A percentile compares a stretch with the other conserved stretches of the same genome.
Evolutionary conservation across 2,113 vertebrate species (phyloP).

Genomic region (Myiagra hebetior): DNA sequence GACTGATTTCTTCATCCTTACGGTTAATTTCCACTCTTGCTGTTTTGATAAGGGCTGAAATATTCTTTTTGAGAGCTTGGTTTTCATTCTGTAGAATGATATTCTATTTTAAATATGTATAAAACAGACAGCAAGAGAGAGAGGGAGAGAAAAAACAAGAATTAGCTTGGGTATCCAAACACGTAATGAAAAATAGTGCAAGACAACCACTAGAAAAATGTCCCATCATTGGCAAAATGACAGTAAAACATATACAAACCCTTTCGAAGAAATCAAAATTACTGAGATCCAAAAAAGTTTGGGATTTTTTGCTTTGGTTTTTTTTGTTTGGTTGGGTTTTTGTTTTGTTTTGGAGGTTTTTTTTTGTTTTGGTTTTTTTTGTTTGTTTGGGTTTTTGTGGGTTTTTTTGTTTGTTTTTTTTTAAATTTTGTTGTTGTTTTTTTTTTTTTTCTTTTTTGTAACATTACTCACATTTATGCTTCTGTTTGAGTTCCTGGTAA

Average conservation of each 20-base stretch:
- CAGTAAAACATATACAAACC: neutral
- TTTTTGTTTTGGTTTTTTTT: neutral
- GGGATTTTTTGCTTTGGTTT: neutral
- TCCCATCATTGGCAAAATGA: neutral
- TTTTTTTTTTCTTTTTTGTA: neutral
- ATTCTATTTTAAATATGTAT: constrained; percentile 74
- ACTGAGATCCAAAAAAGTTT: neutral
- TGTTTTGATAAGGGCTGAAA: constrained; percentile 92
- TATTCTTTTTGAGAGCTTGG: constrained; percentile 89
- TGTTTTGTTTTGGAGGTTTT: neutral
- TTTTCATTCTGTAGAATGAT: constrained; percentile 86
- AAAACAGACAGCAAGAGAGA: neutral
- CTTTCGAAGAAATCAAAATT: neutral
- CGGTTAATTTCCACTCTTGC: constrained; percentile 90
- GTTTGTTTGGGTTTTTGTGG: no score
- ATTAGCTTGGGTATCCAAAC: neutral
- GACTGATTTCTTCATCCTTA: constrained; percentile 92
- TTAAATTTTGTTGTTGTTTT: neutral
- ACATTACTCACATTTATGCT: neutral
- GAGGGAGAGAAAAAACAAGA: neutral
- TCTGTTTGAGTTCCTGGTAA: neutral
- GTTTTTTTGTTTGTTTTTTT: neutral
- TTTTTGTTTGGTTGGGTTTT: neutral
- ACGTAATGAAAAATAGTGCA: neutral
- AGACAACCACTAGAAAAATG: neutral